Evolutionary conservation across 2,797 vertebrate species (phyloP), one percentile per base, ranked within the genome.

Genomic region (Gallinago stenura): DNA sequence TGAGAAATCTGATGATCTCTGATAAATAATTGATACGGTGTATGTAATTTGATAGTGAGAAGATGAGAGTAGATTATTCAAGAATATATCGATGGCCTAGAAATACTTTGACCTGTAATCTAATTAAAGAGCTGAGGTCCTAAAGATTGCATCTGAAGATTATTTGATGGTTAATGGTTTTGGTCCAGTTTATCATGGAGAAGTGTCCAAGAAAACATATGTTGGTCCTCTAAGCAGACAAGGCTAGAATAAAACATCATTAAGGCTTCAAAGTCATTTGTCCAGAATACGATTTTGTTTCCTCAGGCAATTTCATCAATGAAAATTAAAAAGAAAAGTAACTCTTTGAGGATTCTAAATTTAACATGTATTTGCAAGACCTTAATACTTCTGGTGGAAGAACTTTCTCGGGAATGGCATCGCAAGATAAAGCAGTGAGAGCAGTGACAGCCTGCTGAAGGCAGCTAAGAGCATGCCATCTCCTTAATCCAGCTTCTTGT

Each of bases 1-100:
- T 77, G n/a, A 73, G 46, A 87, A 73, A 87, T 90, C 61, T 73
- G 30, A 7, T 77, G 51, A 77, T 83, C 56, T 87, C 60, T 85
- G 64, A 57, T 80, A 92, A 93, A 85, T 87, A 89, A 87, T 93
- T 95, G 77, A 73, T 61, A 71, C 30, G 51, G 26, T 33, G 5
- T 46, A 64, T n/a, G 25, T 90, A 87, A 96, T 85, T 79, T 83
- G 57, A 92, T 92, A 95, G 71, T 66, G 51, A 83, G 68, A 87
- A 83, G 71, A 92, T 91, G 41, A 71, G 60, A 94, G 68, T 68
- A 76, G 71, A 83, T 95, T 84, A 80, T 83, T 91, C 20, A 37
- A 80, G 48, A 89, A 68, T 75, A 65, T 78, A 91, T 72, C 71
- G 72, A 81, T 61, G n/a, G 18, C 15, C 75, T 83, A 89, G 51